Evolutionary conservation across 2,113 vertebrate genomes (phyloP).

Genomic region (Bungarus multicinctus): DNA sequence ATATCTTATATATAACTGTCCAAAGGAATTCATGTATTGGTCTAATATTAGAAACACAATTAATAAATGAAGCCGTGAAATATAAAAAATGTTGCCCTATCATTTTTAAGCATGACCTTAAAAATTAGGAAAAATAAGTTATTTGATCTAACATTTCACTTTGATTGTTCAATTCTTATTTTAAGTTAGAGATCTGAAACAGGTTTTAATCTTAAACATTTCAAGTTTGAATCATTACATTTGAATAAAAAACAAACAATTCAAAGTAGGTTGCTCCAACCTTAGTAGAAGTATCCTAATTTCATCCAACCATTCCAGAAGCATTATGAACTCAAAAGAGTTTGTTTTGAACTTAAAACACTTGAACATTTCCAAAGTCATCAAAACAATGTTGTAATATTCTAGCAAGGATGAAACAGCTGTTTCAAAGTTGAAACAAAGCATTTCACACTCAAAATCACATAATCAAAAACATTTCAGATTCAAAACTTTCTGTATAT

Average conservation of each 20-base stretch:
- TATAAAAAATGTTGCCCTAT: not conserved
- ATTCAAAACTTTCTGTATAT: not conserved
- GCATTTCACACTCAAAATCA: not conserved
- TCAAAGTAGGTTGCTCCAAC: not conserved
- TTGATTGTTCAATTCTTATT: not conserved
- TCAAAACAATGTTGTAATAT: not conserved
- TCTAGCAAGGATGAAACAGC: not conserved
- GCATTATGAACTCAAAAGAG: not conserved
- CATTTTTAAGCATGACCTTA: not conserved
- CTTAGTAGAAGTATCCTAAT: not conserved
- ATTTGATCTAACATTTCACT: not conserved
- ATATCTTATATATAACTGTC: not conserved
- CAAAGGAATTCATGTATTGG: not conserved
- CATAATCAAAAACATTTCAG: not conserved
- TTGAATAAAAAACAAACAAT: not conserved
- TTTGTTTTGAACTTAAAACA: not conserved
- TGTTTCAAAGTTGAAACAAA: not conserved
- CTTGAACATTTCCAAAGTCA: not conserved
- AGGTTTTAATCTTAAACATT: not conserved
- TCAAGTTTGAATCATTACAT: not conserved
- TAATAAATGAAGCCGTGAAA: not conserved
- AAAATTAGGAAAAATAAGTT: not conserved
- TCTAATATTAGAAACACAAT: not conserved
- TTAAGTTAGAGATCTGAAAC: not conserved
- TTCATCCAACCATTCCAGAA: not conserved